Base-by-base conservation (phyloP, 2,888 invertebrate species). In the Chirona hameri region DNA sequence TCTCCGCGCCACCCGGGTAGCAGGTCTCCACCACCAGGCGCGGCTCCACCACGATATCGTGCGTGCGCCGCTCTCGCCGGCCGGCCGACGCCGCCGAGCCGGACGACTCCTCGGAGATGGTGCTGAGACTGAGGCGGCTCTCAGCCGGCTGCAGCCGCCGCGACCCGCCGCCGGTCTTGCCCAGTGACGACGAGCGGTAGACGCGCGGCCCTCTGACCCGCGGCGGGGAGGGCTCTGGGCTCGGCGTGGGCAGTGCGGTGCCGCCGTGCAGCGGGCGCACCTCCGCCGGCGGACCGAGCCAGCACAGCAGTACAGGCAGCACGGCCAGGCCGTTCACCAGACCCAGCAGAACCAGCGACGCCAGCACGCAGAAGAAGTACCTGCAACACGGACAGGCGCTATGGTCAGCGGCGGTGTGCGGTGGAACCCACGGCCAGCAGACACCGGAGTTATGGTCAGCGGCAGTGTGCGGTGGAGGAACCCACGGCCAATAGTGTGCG, bases 31-130 rank as follows among this genome's bases (percentile, higher is more conserved):
- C 96, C 82, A 94, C 93, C 65, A 95, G 92, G 89, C 97, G 96
- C 12, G 97, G 97, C 87, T 97, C 95, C 10, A 97, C 96, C 85
- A 96, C 93, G 84, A 97, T 96, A 88, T 89, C 89, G 83, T 89
- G 89, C 0, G 88, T 88, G 29, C 82, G 83, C 81, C 83, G 82
- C 81, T 84, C 84, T 21, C 81, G 82, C 24, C 84, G 84, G 5
- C 84, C 83, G 79, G 84, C 83, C 24, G 88, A 88, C 84, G 87
- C 87, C 84, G 87, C 87, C 15, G 87, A 93, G 93, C 92, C 93
- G 94, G 55, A 94, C 93, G 95, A 94, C 87, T 98, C 98, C 88
- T 98, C 98, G 0, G 97, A 95, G 85, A 98, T 98, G 27, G 98
- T 98, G 21, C 97, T 96, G 83, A 98, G 90, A 81, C 89, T 88